A percentile compares a stretch with the other conserved stretches of the same genome.
phyloP scores from a whole-genome alignment of 2,113 vertebrate species.

The Pseudonaja textilis region DNA sequence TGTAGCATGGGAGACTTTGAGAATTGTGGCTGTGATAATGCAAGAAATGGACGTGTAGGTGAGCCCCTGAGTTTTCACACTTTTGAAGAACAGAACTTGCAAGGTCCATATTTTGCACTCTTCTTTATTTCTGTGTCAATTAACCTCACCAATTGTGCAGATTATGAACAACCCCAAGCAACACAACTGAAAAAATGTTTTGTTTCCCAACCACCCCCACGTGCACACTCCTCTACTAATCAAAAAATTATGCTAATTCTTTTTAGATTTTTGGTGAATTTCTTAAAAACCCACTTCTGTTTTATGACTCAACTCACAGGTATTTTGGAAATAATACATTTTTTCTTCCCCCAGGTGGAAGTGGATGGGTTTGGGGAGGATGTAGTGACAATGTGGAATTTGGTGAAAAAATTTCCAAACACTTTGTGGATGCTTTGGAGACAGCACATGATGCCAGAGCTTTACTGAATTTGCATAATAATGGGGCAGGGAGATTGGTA shows the following conservation, averaged over 20 bases:
- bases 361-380: slow-evolving; percentile 96
- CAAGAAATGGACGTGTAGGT: slow-evolving; percentile 87
- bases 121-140: neutral
- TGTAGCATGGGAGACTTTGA: slow-evolving; percentile 96
- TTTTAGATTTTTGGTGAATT: neutral
- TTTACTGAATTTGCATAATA: slow-evolving; percentile 94
- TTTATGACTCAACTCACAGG: neutral
- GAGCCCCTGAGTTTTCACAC: neutral
- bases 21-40: slow-evolving; percentile 93
- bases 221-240: neutral
- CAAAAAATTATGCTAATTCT: neutral
- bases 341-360: slow-evolving; percentile 77
- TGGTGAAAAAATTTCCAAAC: slow-evolving; percentile 91
- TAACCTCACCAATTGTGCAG: rapidly evolving
- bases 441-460: slow-evolving; percentile 89
- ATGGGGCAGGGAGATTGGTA: slow-evolving; percentile 90
- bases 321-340: neutral
- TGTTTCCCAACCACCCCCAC: neutral
- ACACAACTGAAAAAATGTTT: neutral
- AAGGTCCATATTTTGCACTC: neutral
- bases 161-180: neutral
- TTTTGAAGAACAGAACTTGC: neutral
- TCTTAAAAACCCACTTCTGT: neutral
- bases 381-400: slow-evolving; percentile 96
- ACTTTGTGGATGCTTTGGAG: slow-evolving; percentile 92